Percentiles rank a stretch among this genome's conserved stretches.
These are phyloP conservation scores for Daphoenositta chrysoptera DNA, from an alignment of 2,113 vertebrate genomes.

Conservation along the genomic window DNA sequence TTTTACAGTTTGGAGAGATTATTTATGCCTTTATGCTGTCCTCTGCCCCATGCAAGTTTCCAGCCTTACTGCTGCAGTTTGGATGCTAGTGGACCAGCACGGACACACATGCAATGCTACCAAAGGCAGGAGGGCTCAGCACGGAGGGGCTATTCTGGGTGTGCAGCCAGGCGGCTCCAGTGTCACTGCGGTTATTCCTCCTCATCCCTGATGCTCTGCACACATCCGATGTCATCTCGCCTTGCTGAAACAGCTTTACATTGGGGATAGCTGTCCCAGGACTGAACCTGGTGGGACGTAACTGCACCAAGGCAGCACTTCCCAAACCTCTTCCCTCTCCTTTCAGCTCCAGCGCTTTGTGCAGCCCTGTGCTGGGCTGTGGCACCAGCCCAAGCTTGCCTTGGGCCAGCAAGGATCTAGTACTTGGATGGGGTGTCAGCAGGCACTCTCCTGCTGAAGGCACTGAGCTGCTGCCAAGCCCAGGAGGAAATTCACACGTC, in stretches of 20 bases:
- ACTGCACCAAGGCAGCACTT: background rate
- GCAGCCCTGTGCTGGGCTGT: background rate
- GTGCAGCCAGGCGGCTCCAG: background rate
- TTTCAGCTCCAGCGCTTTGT: accelerated
- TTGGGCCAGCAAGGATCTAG: background rate
- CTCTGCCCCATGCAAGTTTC: background rate
- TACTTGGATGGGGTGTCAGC: background rate
- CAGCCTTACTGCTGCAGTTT: background rate
- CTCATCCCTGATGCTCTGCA: background rate
- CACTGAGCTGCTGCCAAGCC: background rate
- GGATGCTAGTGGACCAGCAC: background rate
- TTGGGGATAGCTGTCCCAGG: background rate
- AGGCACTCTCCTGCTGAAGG: background rate
- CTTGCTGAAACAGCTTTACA: background rate
- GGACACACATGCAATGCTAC: background rate
- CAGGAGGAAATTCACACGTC: background rate
- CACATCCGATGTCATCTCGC: background rate
- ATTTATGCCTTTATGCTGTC: background rate
- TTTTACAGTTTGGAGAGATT: background rate
- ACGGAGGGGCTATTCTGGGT: background rate
- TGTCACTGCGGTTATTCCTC: background rate
- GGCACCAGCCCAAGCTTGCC: background rate
- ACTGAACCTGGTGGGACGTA: background rate
- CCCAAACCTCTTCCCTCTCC: background rate
- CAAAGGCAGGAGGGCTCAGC: background rate